Evolutionary conservation across 1,140 invertebrate species (phyloP), one percentile per base, ranked within the genome.

Genomic region (Sinella curviseta): DNA sequence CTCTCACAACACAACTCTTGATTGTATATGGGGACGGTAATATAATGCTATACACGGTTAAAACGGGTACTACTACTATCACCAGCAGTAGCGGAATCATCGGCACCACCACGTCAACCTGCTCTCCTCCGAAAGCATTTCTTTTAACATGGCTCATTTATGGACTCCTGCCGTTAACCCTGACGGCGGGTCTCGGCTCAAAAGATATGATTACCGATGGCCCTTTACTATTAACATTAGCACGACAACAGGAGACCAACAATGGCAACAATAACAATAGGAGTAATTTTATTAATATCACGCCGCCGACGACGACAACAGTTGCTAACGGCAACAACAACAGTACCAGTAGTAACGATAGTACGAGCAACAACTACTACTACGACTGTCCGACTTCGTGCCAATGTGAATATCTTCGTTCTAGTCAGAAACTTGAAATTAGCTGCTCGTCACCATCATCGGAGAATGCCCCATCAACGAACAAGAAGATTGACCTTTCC

Each of bases 11-110:
- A 48, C 39, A 20, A 48, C 8, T 12, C 20, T 48, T 12, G 20
- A 8, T 48, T 8, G 39, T 74, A 55, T 30, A 78, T 78, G 77
- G 77, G 67, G 67, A 74, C 70, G 48, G 12, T 74, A 78, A 73
- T 54, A 78, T 74, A 67, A 57, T 35, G 36, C 57, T 33, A 33
- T 54, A 74, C 36, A 74, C 65, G 31, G 34, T 31, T 28, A 78
- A 55, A 33, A 30, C 65, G 26, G 65, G 65, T 70, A 70, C 28
- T 33, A 16, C 65, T 30, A 60, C 55, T 60, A n/a, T n/a, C n/a
- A n/a, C n/a, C n/a, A n/a, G n/a, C n/a, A n/a, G n/a, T n/a, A n/a
- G n/a, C n/a, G n/a, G n/a, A n/a, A n/a, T n/a, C n/a, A n/a, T n/a
- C n/a, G n/a, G n/a, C n/a, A n/a, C n/a, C n/a, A n/a, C n/a, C n/a